Evolutionary conservation across 2,113 vertebrate genomes (phyloP).

Genomic region (Anhinga anhinga): DNA sequence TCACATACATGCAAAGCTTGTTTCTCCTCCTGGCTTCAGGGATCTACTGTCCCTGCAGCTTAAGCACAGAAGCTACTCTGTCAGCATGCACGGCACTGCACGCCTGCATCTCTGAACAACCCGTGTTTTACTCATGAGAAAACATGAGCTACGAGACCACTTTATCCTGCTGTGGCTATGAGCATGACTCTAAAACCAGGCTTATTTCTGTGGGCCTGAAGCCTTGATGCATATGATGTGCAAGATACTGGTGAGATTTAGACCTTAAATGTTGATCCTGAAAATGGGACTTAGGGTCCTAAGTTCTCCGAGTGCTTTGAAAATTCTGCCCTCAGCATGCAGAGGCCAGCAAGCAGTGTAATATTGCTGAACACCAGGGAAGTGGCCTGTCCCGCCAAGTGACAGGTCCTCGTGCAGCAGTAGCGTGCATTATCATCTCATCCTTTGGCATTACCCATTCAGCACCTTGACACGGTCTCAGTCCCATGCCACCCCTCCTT

Average conservation of each 20-base stretch:
- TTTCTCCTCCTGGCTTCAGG: neutral
- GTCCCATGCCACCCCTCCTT: neutral
- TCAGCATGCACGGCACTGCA: neutral
- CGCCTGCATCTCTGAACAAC: neutral
- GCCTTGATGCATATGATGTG: neutral
- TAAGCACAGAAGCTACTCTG: neutral
- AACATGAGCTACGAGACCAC: neutral
- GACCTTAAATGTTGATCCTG: neutral
- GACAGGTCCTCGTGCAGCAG: neutral
- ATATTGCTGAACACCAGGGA: accelerated
- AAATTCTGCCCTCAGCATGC: neutral
- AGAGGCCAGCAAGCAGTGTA: neutral
- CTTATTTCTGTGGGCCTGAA: neutral
- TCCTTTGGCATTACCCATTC: neutral
- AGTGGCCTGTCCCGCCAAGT: neutral
- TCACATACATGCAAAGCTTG: neutral
- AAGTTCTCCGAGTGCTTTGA: neutral
- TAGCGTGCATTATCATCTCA: neutral
- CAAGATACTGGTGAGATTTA: neutral
- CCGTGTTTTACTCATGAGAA: neutral
- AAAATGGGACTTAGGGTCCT: neutral
- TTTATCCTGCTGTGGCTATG: neutral
- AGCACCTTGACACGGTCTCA: neutral
- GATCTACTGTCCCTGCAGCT: neutral
- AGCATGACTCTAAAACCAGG: neutral